These are phyloP conservation scores for Sebastes iracundus DNA, from an alignment of 2,797 vertebrate genomes.

Conservation along the genomic window DNA sequence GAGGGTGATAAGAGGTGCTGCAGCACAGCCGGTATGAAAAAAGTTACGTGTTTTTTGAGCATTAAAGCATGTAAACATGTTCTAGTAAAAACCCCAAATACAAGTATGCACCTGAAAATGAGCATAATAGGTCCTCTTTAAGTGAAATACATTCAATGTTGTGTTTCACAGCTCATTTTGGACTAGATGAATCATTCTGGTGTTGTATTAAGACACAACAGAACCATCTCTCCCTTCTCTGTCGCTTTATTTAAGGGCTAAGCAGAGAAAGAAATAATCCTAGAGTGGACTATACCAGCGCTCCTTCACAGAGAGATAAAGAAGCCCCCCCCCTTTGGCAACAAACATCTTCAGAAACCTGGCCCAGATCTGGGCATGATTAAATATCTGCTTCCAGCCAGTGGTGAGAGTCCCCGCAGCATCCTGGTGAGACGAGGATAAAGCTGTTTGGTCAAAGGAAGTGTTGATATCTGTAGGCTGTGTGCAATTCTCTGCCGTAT, in stretches of 20 bases:
- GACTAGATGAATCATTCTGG: background rate
- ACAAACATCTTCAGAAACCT: constrained; percentile 40
- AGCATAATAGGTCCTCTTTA: background rate
- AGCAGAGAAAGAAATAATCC: background rate
- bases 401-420: constrained; percentile 12
- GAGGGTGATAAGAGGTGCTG: too few species aligned
- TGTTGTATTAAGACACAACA: background rate
- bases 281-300: background rate
- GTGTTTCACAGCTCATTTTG: background rate
- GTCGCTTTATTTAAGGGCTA: background rate
- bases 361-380: constrained; percentile 48
- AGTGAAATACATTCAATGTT: background rate
- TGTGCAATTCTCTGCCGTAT: background rate
- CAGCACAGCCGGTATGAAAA: too few species aligned
- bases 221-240: background rate
- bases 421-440: constrained; percentile 26
- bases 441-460: constrained; percentile 30
- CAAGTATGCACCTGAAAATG: too few species aligned
- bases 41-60: too few species aligned
- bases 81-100: too few species aligned
- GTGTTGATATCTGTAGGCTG: constrained; percentile 41
- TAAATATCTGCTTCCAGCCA: constrained; percentile 34
- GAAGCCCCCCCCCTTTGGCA: constrained; percentile 16
- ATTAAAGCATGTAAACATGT: too few species aligned
- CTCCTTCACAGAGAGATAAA: constrained; percentile 24